A percentile compares a stretch with the other conserved stretches of the same genome.
These are phyloP conservation scores for Archilochus colubris DNA, from an alignment of 2,113 vertebrate species.

Conservation along the genomic window DNA sequence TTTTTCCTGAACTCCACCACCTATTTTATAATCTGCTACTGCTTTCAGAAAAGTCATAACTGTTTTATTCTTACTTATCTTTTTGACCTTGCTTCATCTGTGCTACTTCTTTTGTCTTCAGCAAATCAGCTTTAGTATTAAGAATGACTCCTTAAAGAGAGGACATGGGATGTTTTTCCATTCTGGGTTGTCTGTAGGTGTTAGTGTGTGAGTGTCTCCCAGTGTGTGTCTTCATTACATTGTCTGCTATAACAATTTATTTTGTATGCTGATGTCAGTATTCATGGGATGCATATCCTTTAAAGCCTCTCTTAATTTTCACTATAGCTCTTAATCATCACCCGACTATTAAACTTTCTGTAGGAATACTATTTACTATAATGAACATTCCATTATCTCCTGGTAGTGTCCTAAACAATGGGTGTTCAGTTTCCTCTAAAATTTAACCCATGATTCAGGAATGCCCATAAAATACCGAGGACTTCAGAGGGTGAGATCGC, in stretches of 20 bases:
- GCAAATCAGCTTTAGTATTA: slow-evolving; percentile 16
- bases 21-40: slow-evolving; percentile 55
- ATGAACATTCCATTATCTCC: not conserved
- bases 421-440: not conserved
- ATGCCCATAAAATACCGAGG: not conserved
- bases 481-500: not conserved
- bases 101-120: slow-evolving; percentile 51
- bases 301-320: slow-evolving; percentile 25
- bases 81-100: slow-evolving; percentile 57
- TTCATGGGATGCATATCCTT: not conserved
- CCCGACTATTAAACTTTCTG: not conserved
- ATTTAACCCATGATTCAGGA: not conserved
- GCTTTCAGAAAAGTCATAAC: slow-evolving; percentile 57
- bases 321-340: slow-evolving; percentile 1
- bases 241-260: slow-evolving; percentile 27
- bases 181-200: not conserved
- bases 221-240: not conserved
- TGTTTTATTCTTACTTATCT: slow-evolving; percentile 59
- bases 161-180: not conserved
- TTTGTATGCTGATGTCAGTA: not conserved
- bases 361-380: not conserved
- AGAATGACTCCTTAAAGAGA: slow-evolving; percentile 32
- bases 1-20: slow-evolving; percentile 29
- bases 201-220: not conserved
- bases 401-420: not conserved